Evolutionary conservation across 2,113 vertebrate genomes (phyloP).

Genomic region (Lasiurus cinereus): DNA sequence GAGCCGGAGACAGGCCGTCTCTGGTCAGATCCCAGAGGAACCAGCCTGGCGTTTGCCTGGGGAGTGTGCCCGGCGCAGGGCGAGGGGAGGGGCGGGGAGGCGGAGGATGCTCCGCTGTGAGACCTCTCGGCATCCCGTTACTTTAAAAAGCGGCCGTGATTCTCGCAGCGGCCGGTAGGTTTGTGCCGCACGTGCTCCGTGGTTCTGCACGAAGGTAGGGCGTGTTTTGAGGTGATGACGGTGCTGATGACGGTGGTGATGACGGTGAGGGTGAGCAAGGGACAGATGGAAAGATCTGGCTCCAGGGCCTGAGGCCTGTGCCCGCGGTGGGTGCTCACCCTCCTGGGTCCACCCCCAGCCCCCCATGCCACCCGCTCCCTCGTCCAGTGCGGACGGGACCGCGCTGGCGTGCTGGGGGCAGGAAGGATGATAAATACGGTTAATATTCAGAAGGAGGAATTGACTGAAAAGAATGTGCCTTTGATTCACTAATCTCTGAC

Average conservation of each 20-base stretch:
- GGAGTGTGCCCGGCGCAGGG: no score
- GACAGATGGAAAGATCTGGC: neutral
- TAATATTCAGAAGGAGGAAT: constrained; percentile 84
- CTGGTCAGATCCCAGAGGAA: no score
- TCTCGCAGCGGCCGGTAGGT: neutral
- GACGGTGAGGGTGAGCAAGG: neutral
- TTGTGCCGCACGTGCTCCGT: neutral
- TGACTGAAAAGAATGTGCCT: constrained; percentile 85
- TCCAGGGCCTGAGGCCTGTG: accelerated
- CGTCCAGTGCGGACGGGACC: neutral
- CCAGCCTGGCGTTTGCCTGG: neutral
- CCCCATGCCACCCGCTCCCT: neutral
- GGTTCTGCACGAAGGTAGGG: neutral
- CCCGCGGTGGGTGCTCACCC: no score
- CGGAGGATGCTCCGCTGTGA: no score
- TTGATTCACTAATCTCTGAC: constrained; percentile 84
- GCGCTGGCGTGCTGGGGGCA: constrained; percentile 75
- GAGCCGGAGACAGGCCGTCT: neutral
- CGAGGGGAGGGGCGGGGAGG: neutral
- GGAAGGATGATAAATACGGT: constrained; percentile 82
- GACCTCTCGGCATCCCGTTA: neutral
- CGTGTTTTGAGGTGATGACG: neutral
- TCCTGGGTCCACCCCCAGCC: neutral
- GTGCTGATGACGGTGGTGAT: neutral
- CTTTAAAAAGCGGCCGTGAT: constrained; percentile 16